Percentiles rank a stretch among this genome's conserved stretches.
phyloP scores from a whole-genome alignment of 2,113 vertebrate species.

The Oreochromis tanganicae region DNA sequence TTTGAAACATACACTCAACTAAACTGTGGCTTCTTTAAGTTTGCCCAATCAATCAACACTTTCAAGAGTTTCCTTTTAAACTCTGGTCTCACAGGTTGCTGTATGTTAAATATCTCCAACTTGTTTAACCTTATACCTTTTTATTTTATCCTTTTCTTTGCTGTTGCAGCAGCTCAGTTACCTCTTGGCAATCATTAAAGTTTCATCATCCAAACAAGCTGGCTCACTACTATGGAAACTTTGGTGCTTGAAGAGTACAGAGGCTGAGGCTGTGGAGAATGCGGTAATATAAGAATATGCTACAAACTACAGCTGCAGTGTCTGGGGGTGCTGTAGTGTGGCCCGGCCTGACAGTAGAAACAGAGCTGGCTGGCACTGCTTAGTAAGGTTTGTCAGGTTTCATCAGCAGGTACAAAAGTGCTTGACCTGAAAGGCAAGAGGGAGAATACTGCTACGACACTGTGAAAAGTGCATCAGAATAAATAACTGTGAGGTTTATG shows the following conservation, averaged over 20 bases:
- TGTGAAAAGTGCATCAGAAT: neutral
- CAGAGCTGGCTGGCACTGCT: neutral
- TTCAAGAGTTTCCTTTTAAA: neutral
- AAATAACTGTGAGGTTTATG: neutral
- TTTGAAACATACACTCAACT: neutral
- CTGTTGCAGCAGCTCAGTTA: neutral
- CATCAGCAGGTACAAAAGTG: slow-evolving; percentile 47
- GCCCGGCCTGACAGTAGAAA: neutral
- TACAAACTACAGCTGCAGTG: neutral
- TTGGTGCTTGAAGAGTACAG: neutral
- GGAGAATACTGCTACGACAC: slow-evolving; percentile 30
- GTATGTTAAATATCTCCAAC: neutral
- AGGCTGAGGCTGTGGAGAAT: neutral
- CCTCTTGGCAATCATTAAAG: slow-evolving; percentile 25
- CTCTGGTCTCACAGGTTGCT: neutral
- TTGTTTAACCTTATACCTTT: neutral
- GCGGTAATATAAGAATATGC: neutral
- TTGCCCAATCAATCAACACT: neutral
- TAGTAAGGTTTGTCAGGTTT: neutral
- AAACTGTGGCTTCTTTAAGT: neutral
- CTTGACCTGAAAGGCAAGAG: slow-evolving; percentile 37
- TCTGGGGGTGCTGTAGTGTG: neutral
- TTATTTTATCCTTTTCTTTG: neutral
- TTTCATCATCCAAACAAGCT: slow-evolving; percentile 16
- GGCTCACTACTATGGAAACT: slow-evolving; percentile 27